Percentiles rank a stretch among this genome's conserved stretches.
These are phyloP conservation scores for Pterostichus niger DNA, from an alignment of 2,888 invertebrate genomes.

Conservation along the genomic window DNA sequence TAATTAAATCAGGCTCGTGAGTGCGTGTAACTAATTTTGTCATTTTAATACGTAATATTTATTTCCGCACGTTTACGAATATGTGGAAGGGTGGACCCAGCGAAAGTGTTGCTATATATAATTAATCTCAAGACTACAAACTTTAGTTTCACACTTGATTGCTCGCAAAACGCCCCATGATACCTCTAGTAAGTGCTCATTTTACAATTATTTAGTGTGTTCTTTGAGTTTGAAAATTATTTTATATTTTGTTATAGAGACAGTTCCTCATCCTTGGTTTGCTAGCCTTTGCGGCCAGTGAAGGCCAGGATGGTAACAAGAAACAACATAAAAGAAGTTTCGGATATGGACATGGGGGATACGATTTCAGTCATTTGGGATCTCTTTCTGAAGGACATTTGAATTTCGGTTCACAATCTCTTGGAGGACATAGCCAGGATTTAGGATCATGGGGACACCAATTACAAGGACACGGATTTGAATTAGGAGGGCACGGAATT, in stretches of 20 bases:
- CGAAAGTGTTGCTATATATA: slow-evolving; percentile 59
- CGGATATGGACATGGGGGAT: slow-evolving; percentile 8
- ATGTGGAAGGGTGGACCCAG: slow-evolving; percentile 57
- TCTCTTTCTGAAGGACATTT: slow-evolving; percentile 4
- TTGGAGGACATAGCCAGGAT: not conserved
- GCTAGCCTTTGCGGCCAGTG: slow-evolving; percentile 45
- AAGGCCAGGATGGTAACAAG: slow-evolving; percentile 32
- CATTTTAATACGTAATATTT: slow-evolving; percentile 53
- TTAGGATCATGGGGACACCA: not conserved
- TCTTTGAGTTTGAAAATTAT: slow-evolving; percentile 7
- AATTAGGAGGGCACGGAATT: slow-evolving; percentile 6
- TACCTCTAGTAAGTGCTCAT: slow-evolving; percentile 56
- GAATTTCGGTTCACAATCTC: slow-evolving; percentile 5
- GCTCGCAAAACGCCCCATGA: slow-evolving; percentile 51
- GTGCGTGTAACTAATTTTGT: slow-evolving; percentile 48
- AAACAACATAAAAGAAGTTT: slow-evolving; percentile 15
- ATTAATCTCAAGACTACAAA: slow-evolving; percentile 29
- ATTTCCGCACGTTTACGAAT: slow-evolving; percentile 52
- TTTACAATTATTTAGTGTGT: slow-evolving; percentile 7
- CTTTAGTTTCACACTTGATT: slow-evolving; percentile 51
- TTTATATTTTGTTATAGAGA: slow-evolving; percentile 30
- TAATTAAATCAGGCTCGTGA: slow-evolving; percentile 34
- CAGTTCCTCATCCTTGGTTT: slow-evolving; percentile 42
- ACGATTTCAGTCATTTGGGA: slow-evolving; percentile 10
- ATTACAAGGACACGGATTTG: slow-evolving; percentile 2